Base-by-base conservation (phyloP, 2,797 vertebrate genomes). In the Neostethus bicornis region DNA sequence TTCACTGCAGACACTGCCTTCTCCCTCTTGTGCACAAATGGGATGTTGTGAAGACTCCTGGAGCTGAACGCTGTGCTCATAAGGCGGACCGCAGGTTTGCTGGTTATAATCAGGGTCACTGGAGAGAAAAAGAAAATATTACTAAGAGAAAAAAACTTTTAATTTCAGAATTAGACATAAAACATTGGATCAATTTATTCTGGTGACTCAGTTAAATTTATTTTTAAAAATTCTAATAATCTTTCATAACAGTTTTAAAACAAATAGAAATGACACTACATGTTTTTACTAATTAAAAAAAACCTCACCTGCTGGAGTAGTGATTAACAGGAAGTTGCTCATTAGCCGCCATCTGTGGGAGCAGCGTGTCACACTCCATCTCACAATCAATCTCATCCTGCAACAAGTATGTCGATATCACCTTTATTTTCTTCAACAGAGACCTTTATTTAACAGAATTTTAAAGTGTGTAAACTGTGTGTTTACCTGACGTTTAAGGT, bases 401-500 rank as follows among this genome's bases (percentile, higher is more conserved):
- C 20, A 75, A 74, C 12, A 52, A 25, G 1, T 13, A 1, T 12
- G 37, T n/a, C 2, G 20, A 11, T 1, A 26, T 63, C 2, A 26
- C 12, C 41, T 7, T 23, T 23, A 23, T 23, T 3, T 23, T 23
- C 23, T 23, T 23, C 23, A 23, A 3, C 23, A 1, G 23, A 4
- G 12, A 31, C 5, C 6, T 2, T 7, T 34, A 29, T 13, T 61
- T 2, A 29, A 20, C 13, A 16, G 24, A 5, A 25, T 9, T 5
- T 10, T 29, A 14, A 19, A 38, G 7, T 5, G n/a, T 32, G 25
- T 23, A 5, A 17, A 28, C 0, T 11, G 1, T 37, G 9, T 24
- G n/a, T 12, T 54, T 90, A 99, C 96, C 94, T 92, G 94, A n/a
- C 90, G 93, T 28, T 91, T 86, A n/a, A 64, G 83, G 20, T 89